These are phyloP conservation scores for Arremon brunneinucha DNA, from an alignment of 2,797 vertebrate genomes.

Conservation along the genomic window DNA sequence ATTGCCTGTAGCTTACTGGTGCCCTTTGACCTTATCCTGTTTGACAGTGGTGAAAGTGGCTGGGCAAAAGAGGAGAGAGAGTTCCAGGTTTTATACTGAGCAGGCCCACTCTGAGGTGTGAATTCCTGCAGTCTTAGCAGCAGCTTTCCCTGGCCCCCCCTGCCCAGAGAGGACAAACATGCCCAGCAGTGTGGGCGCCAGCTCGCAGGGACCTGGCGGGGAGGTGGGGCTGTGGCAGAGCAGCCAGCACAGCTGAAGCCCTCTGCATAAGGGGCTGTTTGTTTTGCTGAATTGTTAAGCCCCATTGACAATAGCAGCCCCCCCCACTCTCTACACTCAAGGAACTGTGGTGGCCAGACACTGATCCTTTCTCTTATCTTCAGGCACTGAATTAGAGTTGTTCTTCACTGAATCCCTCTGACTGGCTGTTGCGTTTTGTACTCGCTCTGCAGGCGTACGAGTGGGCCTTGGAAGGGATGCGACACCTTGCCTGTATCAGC, in stretches of 20 bases:
- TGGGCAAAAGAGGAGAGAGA: background rate
- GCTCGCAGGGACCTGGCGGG: background rate
- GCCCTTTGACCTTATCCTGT: background rate
- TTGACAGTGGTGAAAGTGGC: background rate
- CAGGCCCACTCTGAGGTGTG: background rate
- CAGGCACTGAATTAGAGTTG: background rate
- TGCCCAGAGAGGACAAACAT: background rate
- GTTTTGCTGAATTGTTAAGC: constrained; percentile 37
- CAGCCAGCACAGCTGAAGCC: constrained; percentile 40
- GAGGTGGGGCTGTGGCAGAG: background rate
- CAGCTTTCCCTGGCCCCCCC: background rate
- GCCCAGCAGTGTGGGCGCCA: background rate
- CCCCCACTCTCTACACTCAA: background rate
- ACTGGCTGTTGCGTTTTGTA: constrained; percentile 1
- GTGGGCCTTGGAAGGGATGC: constrained; percentile 89
- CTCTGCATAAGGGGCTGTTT: constrained; percentile 50
- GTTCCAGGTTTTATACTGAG: background rate
- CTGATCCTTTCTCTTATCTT: constrained; percentile 41
- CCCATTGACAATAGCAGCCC: constrained; percentile 4
- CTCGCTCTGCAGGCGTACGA: constrained; percentile 73
- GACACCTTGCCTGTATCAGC: constrained; percentile 81
- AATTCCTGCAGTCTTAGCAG: background rate
- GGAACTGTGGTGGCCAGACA: constrained; percentile 22
- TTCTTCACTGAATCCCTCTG: background rate
- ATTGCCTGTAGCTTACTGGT: background rate